phyloP scores from a whole-genome alignment of 35 echinoderm and acorn worm genomes.

The Holothuria glaberrima region DNA sequence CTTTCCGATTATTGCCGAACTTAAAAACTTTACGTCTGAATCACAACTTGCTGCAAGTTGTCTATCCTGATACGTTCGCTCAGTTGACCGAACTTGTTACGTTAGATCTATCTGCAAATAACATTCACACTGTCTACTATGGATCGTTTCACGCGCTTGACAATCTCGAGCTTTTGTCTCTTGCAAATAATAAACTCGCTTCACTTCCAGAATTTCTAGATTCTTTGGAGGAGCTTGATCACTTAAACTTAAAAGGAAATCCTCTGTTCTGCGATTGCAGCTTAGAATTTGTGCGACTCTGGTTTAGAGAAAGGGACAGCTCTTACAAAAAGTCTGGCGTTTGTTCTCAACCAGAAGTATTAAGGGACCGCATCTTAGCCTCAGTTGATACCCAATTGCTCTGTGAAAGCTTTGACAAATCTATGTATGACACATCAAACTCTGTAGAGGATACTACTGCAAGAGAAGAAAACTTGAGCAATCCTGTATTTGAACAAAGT shows the following conservation, averaged over 20 bases:
- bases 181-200: slow-evolving; percentile 60
- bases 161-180: slow-evolving; percentile 27
- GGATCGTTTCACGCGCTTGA: slow-evolving; percentile 37
- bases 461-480: too few relatives aligned
- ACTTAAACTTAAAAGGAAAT: slow-evolving; percentile 34
- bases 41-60: slow-evolving; percentile 35
- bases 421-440: too few relatives aligned
- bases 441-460: too few relatives aligned
- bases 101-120: slow-evolving; percentile 56
- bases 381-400: background rate
- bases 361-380: background rate
- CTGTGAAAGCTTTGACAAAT: too few relatives aligned
- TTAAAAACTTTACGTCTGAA: slow-evolving; percentile 59
- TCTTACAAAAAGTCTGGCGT: slow-evolving; percentile 25
- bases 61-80: slow-evolving; percentile 52
- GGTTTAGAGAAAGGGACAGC: slow-evolving; percentile 36
- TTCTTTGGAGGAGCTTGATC: slow-evolving; percentile 4
- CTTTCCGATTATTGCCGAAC: slow-evolving; percentile 60
- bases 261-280: slow-evolving; percentile 66
- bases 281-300: slow-evolving; percentile 59
- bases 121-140: slow-evolving; percentile 43
- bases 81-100: slow-evolving; percentile 27
- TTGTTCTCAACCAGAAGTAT: slow-evolving; percentile 1
- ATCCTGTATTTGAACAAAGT: too few relatives aligned
- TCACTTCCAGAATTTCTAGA: slow-evolving; percentile 57